Base-by-base conservation (phyloP, 2,113 vertebrate species). In the Tachycineta bicolor region DNA sequence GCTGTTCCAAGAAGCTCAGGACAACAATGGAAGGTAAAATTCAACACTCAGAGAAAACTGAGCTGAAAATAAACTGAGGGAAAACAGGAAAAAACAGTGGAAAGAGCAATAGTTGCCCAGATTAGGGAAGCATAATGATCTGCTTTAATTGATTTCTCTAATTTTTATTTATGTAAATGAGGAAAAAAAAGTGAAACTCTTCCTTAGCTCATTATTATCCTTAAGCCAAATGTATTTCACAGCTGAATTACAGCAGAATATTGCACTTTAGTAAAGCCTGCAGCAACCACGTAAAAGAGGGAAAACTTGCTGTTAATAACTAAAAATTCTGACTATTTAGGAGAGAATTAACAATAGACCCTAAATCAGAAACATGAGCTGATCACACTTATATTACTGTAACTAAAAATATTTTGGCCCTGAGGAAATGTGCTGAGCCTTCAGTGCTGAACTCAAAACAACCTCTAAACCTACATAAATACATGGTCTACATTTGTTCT, bases 401-500 rank as follows among this genome's bases (percentile, higher is more conserved):
- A 82, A 71, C 39, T 82, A 89, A 90, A 94, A 87, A 60, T 83
- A 93, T 56, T 88, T 68, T 75, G 65, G 68, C 74, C 68, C 47
- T 1, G 1, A 93, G 64, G 71, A 84, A 87, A 87, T 4, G n/a
- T 23, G 39, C 13, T 49, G 46, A 69, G 76, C 67, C 33, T 93
- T 55, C 41, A 34, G 50, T 37, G 21, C 46, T 76, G 62, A 91
- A 68, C 46, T 84, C 69, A 76, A 83, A 77, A 12, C 76, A 64
- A n/a, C 43, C 60, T 59, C 80, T 43, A 43, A 65, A 70, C 29
- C 21, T 17, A 80, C 10, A 55, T 24, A 78, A 83, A 94, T 29
- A 34, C 34, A 73, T 1, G 2, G 67, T 84, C 68, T 46, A 23
- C 59, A 87, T 33, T 28, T 10, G 7, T 14, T 47, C 43, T 56